phyloP scores from a whole-genome alignment of 2,113 vertebrate species.

The Camelus bactrianus region DNA sequence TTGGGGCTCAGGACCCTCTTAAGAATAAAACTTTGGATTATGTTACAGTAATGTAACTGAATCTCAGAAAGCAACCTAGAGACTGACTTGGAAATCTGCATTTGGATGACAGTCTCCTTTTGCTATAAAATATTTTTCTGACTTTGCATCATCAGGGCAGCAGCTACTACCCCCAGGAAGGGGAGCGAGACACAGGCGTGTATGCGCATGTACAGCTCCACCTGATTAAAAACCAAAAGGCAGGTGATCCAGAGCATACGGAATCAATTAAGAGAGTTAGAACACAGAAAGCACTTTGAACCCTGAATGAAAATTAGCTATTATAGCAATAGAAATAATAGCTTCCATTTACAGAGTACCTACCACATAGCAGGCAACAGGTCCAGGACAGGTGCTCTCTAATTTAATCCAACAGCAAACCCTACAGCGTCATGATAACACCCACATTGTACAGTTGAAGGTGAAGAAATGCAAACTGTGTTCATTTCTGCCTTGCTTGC shows the following conservation, averaged over 20 bases:
- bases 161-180: background rate
- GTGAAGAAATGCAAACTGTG: slow-evolving; percentile 65
- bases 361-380: background rate
- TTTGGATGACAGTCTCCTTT: background rate
- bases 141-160: background rate
- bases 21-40: slow-evolving; percentile 23
- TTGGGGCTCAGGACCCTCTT: background rate
- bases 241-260: background rate
- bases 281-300: slow-evolving; percentile 51
- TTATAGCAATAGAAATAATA: slow-evolving; percentile 66
- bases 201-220: background rate
- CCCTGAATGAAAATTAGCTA: slow-evolving; percentile 67
- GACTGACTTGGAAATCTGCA: background rate
- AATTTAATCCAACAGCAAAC: slow-evolving; percentile 57
- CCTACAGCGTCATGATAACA: slow-evolving; percentile 9
- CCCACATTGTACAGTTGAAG: slow-evolving; percentile 45
- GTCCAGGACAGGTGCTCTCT: background rate
- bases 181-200: background rate
- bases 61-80: background rate
- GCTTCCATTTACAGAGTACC: slow-evolving; percentile 2
- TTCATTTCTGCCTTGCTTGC: slow-evolving; percentile 47
- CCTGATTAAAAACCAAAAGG: slow-evolving; percentile 18
- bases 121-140: background rate
- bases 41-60: background rate
- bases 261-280: slow-evolving; percentile 60